Evolutionary conservation across 2,797 vertebrate species (phyloP).

Genomic region (Myotis findleyi): DNA sequence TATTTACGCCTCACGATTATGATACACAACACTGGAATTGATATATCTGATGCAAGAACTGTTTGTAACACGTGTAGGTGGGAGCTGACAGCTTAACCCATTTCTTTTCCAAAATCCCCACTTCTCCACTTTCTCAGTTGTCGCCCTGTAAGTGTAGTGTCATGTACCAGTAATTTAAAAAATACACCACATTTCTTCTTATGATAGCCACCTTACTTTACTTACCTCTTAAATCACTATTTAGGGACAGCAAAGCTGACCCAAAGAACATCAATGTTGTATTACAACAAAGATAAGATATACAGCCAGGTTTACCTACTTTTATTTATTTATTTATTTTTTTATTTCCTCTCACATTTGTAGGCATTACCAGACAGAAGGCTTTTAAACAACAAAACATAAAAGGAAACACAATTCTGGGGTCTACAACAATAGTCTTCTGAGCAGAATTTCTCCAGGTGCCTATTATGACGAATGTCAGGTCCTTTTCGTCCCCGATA

Average conservation of each 20-base stretch:
- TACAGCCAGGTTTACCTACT: not conserved
- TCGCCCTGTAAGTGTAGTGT: not conserved
- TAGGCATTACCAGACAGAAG: slow-evolving; percentile 14
- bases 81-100: slow-evolving; percentile 50
- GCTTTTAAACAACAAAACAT: slow-evolving; percentile 20
- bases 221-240: slow-evolving; percentile 34
- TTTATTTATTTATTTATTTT: not conserved
- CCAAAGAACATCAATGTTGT: not conserved
- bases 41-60: slow-evolving; percentile 9
- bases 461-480: not conserved
- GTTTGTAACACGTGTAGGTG: slow-evolving; percentile 39
- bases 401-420: slow-evolving; percentile 31
- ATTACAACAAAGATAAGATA: slow-evolving; percentile 25
- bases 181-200: slow-evolving; percentile 18
- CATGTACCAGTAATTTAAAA: slow-evolving; percentile 41
- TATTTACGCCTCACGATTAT: slow-evolving; percentile 55
- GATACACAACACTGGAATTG: not conserved
- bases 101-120: slow-evolving; percentile 58
- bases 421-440: slow-evolving; percentile 35
- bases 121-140: slow-evolving; percentile 6
- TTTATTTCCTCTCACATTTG: slow-evolving; percentile 29
- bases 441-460: slow-evolving; percentile 11
- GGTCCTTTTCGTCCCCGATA: slow-evolving; percentile 8
- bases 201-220: not conserved
- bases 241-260: not conserved